A percentile compares a stretch with the other conserved stretches of the same genome.
Evolutionary conservation across 2,113 vertebrate genomes (phyloP).

Genomic region (Anhinga rufa): DNA sequence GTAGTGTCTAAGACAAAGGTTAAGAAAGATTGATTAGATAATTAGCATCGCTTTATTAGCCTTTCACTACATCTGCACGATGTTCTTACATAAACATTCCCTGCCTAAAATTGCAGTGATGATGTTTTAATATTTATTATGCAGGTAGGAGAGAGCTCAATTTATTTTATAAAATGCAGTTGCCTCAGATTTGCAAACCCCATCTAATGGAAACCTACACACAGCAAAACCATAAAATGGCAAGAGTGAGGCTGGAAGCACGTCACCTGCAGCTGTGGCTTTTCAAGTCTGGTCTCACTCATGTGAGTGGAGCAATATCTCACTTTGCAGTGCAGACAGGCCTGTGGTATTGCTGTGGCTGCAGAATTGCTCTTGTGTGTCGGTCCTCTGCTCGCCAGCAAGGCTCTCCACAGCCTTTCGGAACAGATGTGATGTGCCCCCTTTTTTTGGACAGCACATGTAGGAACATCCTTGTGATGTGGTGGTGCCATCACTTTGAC

Average conservation of each 20-base stretch:
- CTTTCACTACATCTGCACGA: conserved; percentile 39
- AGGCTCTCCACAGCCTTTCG: neutral
- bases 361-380: neutral
- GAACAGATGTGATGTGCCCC: no score
- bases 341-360: neutral
- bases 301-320: neutral
- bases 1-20: conserved; percentile 55
- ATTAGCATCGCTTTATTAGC: conserved; percentile 45
- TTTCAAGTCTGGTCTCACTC: neutral
- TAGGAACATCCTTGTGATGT: no score
- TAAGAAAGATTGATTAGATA: conserved; percentile 66
- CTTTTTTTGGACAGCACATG: neutral
- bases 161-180: neutral
- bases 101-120: conserved; percentile 1
- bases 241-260: neutral
- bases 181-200: neutral
- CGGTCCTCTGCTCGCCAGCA: neutral
- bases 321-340: no score
- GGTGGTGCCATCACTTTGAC: neutral
- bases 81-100: conserved; percentile 12
- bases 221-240: neutral
- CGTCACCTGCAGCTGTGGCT: accelerated
- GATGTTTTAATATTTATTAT: conserved; percentile 44
- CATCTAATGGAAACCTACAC: neutral
- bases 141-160: neutral